Percentiles rank a stretch among this genome's conserved stretches.
phyloP scores from a whole-genome alignment of 2,888 invertebrate species.

The Lypha dubia region DNA sequence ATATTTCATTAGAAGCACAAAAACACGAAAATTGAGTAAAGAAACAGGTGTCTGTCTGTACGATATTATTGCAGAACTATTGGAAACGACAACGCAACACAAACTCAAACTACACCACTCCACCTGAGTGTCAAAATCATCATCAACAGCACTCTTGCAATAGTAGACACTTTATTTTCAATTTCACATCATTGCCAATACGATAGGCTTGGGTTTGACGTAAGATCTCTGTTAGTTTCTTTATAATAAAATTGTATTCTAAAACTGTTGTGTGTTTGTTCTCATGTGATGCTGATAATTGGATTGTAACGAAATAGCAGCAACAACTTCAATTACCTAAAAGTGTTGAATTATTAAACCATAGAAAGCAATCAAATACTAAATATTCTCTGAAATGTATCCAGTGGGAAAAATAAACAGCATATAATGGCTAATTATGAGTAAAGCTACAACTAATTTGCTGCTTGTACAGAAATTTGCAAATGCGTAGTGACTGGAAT shows the following conservation, averaged over 20 bases:
- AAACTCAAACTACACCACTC: background rate
- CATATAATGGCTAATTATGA: background rate
- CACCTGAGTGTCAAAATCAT: background rate
- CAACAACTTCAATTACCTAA: slow-evolving; percentile 23
- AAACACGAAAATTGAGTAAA: too few species aligned
- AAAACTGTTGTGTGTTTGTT: background rate
- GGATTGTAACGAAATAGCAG: slow-evolving; percentile 37
- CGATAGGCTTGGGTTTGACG: background rate
- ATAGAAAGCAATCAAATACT: slow-evolving; percentile 8
- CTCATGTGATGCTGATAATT: slow-evolving; percentile 22
- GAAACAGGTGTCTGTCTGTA: too few species aligned
- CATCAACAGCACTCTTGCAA: background rate
- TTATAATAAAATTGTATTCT: background rate
- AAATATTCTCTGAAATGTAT: background rate
- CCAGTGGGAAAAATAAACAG: background rate
- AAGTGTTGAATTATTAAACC: slow-evolving; percentile 50
- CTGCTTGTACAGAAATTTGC: background rate
- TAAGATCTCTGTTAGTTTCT: background rate
- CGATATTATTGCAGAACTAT: too few species aligned
- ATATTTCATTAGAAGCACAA: too few species aligned
- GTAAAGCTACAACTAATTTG: background rate
- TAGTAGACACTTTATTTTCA: slow-evolving; percentile 15
- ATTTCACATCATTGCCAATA: slow-evolving; percentile 9
- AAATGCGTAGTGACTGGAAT: background rate
- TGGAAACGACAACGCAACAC: background rate